These are phyloP conservation scores for Clusia tigrina DNA, from an alignment of 2,888 invertebrate species.

Conservation along the genomic window DNA sequence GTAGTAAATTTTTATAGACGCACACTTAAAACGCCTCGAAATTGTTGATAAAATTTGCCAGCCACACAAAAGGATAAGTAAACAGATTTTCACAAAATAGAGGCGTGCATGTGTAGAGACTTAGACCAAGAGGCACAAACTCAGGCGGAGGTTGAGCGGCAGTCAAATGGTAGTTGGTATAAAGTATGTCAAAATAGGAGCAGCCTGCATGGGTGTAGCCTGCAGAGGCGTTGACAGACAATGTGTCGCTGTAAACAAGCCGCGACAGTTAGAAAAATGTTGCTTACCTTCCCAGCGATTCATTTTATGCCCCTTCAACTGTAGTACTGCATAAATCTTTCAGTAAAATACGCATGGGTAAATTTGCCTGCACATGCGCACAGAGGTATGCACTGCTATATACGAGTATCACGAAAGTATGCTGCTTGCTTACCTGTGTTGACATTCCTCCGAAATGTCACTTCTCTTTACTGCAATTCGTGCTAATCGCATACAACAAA, in stretches of 20 bases:
- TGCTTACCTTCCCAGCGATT: too few relatives aligned
- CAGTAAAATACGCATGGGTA: too few relatives aligned
- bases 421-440: not conserved
- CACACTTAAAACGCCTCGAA: slow-evolving; percentile 9
- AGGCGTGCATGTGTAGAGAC: not conserved
- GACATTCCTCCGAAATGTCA: not conserved
- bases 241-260: not conserved
- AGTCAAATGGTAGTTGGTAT: not conserved
- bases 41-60: not conserved
- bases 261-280: too few relatives aligned
- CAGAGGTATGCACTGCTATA: too few relatives aligned
- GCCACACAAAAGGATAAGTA: not conserved
- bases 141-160: too few relatives aligned
- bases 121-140: too few relatives aligned
- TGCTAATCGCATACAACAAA: not conserved
- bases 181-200: not conserved
- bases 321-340: too few relatives aligned
- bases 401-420: too few relatives aligned
- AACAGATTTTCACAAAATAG: not conserved
- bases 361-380: too few relatives aligned
- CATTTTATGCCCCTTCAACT: too few relatives aligned
- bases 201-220: not conserved
- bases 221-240: slow-evolving; percentile 5
- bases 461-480: not conserved
- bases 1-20: slow-evolving; percentile 1